Evolutionary conservation across 2,113 vertebrate genomes (phyloP).

Genomic region (Alethe diademata): DNA sequence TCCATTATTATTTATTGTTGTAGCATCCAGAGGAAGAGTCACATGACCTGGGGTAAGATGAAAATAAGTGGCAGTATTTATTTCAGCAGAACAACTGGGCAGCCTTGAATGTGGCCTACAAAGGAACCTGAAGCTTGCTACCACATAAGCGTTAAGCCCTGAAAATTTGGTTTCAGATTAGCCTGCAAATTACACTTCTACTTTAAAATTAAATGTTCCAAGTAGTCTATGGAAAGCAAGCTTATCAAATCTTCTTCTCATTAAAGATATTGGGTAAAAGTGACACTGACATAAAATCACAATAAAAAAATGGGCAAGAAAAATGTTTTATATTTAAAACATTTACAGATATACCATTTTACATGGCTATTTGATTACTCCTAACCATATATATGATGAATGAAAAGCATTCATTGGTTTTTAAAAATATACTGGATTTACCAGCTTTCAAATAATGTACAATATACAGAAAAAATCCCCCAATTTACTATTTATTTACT

Average conservation of each 20-base stretch:
- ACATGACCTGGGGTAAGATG: background rate
- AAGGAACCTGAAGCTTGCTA: background rate
- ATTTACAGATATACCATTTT: background rate
- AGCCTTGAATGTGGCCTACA: background rate
- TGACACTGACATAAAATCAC: background rate
- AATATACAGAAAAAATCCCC: background rate
- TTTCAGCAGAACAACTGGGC: background rate
- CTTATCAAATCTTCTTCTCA: background rate
- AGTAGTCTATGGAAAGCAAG: background rate
- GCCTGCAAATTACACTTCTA: background rate
- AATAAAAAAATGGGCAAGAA: background rate
- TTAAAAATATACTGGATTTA: background rate
- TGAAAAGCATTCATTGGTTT: background rate
- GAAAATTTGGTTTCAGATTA: background rate
- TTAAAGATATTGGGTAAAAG: background rate
- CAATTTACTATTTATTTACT: background rate
- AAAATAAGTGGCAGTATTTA: background rate
- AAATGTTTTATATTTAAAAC: background rate
- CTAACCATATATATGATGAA: background rate
- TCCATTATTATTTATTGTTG: background rate
- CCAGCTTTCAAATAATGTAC: background rate
- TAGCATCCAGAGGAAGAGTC: background rate
- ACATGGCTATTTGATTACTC: background rate
- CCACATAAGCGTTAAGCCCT: background rate
- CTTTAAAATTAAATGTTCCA: background rate